Evolutionary conservation across 2,797 vertebrate species (phyloP), one percentile per base, ranked within the genome.

Genomic region (Lates japonicus): DNA sequence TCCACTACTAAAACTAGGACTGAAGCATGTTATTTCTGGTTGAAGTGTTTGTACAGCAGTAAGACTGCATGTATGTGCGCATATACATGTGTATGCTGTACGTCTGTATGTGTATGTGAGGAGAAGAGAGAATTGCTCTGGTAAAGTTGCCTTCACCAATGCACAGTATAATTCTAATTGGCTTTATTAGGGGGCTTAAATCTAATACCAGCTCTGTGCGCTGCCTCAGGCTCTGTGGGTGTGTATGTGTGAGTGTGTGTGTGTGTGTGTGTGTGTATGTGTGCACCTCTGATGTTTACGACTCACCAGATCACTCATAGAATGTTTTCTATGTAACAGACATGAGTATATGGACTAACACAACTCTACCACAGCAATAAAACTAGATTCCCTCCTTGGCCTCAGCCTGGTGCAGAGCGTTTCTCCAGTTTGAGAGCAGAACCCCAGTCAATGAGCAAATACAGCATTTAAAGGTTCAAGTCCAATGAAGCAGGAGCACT

Each of bases 171-270:
- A 90, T 89, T 92, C 78, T 93, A 92, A 94, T 90, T 91, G 91
- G 88, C 87, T 93, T 94, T 91, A 94, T 93, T 91, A 90, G 69
- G 86, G 83, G 84, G 87, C 88, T 90, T 90, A 88, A 88, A 92
- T 93, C 83, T 92, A 93, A 91, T 88, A 86, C 85, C 86, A 87
- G 58, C 87, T 92, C 82, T 78, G 77, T 84, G 57, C 52, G 49
- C 70, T 81, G 89, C 91, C 81, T 69, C 42, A 62, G 87, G 87
- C 78, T 84, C 51, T 80, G 62, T 74, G 66, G 20, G 51, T 39
- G 59, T 74, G 68, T 66, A 51, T 74, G 48, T 74, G 42, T 48
- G 22, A 33, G 70, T 73, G 62, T 68, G 41, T 42, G 63, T 29
- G 52, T 29, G 25, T 29, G 33, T n/a, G 54, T 48, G 46, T 31